Conservation (phyloP, 2,888 invertebrate genomes). For the Agriotes lineatus region DNA sequence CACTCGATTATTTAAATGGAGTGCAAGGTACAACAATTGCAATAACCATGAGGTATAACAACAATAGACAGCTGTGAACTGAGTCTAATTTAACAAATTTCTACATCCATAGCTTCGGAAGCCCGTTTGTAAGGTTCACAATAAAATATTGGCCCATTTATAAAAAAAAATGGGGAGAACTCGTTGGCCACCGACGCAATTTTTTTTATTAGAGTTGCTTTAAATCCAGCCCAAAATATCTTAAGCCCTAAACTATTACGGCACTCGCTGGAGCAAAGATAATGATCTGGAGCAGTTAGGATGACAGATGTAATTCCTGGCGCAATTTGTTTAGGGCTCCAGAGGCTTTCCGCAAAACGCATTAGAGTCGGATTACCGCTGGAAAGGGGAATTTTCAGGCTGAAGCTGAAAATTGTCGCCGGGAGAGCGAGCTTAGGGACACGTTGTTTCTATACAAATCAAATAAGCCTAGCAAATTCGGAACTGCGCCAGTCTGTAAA, state of each 20-base stretch:
- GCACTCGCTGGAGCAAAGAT: neutral
- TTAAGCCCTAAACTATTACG: neutral
- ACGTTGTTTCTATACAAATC: slow-evolving; percentile 5
- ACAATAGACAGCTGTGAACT: too few relatives aligned
- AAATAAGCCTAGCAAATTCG: neutral
- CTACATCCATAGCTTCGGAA: too few relatives aligned
- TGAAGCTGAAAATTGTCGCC: slow-evolving; percentile 17
- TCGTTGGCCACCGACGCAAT: too few relatives aligned
- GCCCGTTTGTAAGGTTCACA: too few relatives aligned
- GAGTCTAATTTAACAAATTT: too few relatives aligned
- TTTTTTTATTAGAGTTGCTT: too few relatives aligned
- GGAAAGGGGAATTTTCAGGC: slow-evolving; percentile 15
- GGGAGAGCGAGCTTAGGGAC: neutral
- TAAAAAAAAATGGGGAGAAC: too few relatives aligned
- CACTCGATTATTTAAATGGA: too few relatives aligned
- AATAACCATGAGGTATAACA: too few relatives aligned
- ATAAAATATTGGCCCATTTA: too few relatives aligned
- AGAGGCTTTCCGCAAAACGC: slow-evolving; percentile 19
- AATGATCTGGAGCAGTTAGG: slow-evolving; percentile 1
- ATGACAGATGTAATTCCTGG: slow-evolving; percentile 7
- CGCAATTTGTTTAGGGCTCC: slow-evolving; percentile 11
- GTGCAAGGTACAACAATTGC: too few relatives aligned
- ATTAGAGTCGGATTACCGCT: slow-evolving; percentile 16
- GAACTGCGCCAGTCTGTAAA: neutral
- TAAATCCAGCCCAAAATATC: too few relatives aligned